Conservation (phyloP, 2,113 vertebrate genomes). For the Malurus elegans region DNA sequence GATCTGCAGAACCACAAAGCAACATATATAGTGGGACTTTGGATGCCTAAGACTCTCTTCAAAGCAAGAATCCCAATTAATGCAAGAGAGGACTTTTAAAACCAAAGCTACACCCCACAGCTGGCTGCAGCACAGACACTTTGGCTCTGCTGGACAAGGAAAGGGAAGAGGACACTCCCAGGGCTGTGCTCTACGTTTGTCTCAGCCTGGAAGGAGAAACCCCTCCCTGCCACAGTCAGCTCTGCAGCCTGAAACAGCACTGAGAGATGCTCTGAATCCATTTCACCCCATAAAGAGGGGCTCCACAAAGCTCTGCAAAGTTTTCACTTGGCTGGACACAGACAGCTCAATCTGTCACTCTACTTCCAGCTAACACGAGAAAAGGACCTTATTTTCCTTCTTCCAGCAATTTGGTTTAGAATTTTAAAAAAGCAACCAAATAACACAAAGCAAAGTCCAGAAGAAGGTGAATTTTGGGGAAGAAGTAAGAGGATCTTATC, state of each 20-base stretch:
- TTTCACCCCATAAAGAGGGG: not conserved
- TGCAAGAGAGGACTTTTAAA: not conserved
- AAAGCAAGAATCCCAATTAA: constrained; percentile 54
- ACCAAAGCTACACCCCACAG: constrained; percentile 5
- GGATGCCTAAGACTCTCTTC: not conserved
- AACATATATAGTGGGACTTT: not conserved
- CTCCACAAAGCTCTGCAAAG: not conserved
- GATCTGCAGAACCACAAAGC: constrained; percentile 35
- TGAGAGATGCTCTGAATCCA: not conserved
- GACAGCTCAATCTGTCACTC: not conserved
- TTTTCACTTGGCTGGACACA: not conserved
- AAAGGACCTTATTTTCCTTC: not conserved
- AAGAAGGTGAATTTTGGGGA: not conserved
- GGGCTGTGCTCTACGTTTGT: not conserved
- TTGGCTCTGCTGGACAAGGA: not conserved
- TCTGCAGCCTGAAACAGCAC: not conserved
- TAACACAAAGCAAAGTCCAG: not conserved
- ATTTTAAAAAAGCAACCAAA: too few relatives aligned
- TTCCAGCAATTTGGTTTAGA: not conserved
- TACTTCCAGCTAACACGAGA: not conserved
- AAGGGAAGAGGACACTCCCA: not conserved
- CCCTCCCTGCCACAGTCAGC: not conserved
- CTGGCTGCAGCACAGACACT: not conserved
- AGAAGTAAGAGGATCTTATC: not conserved
- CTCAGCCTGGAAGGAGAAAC: not conserved